Base-by-base conservation (phyloP, 92 coral and sea anemone genomes). In the Epizoanthus stellaris region DNA sequence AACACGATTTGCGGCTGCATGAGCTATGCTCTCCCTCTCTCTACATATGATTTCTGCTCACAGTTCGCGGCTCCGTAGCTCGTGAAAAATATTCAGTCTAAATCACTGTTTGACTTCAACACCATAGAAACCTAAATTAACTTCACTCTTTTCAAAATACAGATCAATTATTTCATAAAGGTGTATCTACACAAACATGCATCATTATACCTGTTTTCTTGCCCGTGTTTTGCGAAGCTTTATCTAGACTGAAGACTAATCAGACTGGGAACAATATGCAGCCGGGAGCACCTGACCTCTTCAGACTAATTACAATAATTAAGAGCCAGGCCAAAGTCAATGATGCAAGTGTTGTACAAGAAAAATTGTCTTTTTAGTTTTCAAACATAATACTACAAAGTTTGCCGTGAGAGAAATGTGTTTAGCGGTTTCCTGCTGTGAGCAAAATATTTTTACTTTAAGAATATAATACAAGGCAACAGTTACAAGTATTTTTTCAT, bases 401-500 rank as follows among this genome's bases (percentile, higher is more conserved):
- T 74, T 74, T 53, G 11, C 19, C 19, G 23, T 23, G 19, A 54
- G 19, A 54, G 20, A 74, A 52, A 11, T 74, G 42, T 15, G 62
- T 74, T 74, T 30, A 74, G 65, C 12, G 80, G 36, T 23, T 74
- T 19, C 80, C 80, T 36, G 45, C 80, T 52, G 62, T 54, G 80
- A 54, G 17, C 62, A 54, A 54, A 73, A 20, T 6, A 21, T 54
- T 54, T 12, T 20, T 14, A 52, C 13, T n/a, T 0, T 62, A 30
- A 10, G 20, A 9, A 61, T 9, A 47, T 9, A 54, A 74, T 23
- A 52, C 17, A 34, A 11, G n/a, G 60, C n/a, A 54, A 74, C 16
- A 74, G 80, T 74, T 74, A 74, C 80, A 52, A 5, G 45, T 52
- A 74, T 74, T 74, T 74, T 68, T 38, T 30, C n/a, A 3, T 74